Conservation (phyloP, 1,140 invertebrate species). For the Cheumatopsyche charites region DNA sequence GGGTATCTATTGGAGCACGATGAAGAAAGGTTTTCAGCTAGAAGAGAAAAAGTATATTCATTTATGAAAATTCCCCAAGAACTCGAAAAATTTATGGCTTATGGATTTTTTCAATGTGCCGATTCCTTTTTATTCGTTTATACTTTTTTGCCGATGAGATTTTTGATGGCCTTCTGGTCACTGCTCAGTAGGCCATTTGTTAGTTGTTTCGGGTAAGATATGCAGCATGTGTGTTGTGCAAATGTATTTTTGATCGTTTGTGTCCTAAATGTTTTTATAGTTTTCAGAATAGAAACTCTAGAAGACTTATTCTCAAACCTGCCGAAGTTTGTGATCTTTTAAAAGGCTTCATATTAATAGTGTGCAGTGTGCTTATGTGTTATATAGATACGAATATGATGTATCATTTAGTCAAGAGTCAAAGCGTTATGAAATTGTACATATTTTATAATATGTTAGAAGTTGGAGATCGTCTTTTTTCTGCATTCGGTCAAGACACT, state of each 20-base stretch:
- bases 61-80: conserved; percentile 96
- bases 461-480: conserved; percentile 94
- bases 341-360: conserved; percentile 87
- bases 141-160: conserved; percentile 94
- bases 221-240: too few relatives aligned
- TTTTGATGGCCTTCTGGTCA: conserved; percentile 84
- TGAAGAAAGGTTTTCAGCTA: conserved; percentile 90
- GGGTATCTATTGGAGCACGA: conserved; percentile 93
- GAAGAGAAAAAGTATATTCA: conserved; percentile 94
- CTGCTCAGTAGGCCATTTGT: conserved; percentile 74
- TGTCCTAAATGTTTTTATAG: conserved; percentile 19
- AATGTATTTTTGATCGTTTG: background rate
- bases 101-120: conserved; percentile 97
- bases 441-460: conserved; percentile 99
- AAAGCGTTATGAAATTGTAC: conserved; percentile 98
- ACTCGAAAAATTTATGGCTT: conserved; percentile 91
- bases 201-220: conserved; percentile 74
- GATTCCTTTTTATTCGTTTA: conserved; percentile 98
- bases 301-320: conserved; percentile 68
- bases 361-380: conserved; percentile 83
- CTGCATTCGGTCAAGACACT: conserved; percentile 97
- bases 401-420: conserved; percentile 98
- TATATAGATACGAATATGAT: conserved; percentile 97
- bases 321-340: conserved; percentile 96
- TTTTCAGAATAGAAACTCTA: conserved; percentile 38